Base-by-base conservation (phyloP, 64 coral and sea anemone species). In the Anthopleura sola region DNA sequence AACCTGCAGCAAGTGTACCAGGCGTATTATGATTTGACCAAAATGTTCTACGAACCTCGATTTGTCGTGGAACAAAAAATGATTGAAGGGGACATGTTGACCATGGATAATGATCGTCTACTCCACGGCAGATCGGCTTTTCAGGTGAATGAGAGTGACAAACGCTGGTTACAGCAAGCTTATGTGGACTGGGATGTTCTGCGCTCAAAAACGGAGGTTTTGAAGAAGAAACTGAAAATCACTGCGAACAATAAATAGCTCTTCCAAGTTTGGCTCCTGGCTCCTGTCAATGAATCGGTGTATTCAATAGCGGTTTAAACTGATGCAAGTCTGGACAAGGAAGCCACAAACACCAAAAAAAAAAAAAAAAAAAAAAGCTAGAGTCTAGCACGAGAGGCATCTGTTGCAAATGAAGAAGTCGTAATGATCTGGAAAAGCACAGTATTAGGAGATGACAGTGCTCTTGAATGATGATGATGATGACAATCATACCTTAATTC, bases 181-280 rank as follows among this genome's bases (percentile, higher is more conserved):
- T 96, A 96, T 34, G 89, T 96, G 69, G 94, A 96, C 36, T 96
- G 94, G 94, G 94, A 96, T 84, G 84, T 96, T 18, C 82, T 86
- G 33, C 83, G 84, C 48, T 96, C 94, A 19, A 96, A 89, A 66
- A 89, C 92, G 28, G 84, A 88, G 64, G 34, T 86, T 23, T 83
- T 96, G 53, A 86, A 69, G 15, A 86, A 49, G 69, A 92, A 89
- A 49, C 37, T 96, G 44, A 12, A 12, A 53, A n/a, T n/a, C 32
- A 32, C 3, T 1, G 51, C 33, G 74, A 23, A 53, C 16, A 53
- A 12, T 53, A 53, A 53, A 53, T 12, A 53, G 40, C 40, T 44
- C 40, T 44, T n/a, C n/a, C n/a, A n/a, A n/a, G n/a, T n/a, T n/a
- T n/a, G n/a, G n/a, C n/a, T n/a, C n/a, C n/a, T n/a, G n/a, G n/a